Evolutionary conservation across 2,797 vertebrate species (phyloP), one percentile per base, ranked within the genome.

Genomic region (Argentina silus): DNA sequence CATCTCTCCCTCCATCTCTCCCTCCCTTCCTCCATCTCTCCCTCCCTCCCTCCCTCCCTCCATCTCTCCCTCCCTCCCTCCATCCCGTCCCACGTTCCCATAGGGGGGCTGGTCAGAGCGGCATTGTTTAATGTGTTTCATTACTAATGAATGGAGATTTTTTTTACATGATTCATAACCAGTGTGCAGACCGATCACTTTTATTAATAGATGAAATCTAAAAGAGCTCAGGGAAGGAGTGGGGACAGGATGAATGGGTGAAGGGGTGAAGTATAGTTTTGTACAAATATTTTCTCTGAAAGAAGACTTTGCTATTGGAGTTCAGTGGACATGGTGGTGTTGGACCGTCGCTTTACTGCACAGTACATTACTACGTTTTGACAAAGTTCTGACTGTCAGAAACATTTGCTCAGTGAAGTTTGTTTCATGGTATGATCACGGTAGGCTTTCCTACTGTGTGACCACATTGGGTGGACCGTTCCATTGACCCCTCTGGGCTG

Each of bases 81-180:
- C n/a, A n/a, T n/a, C n/a, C n/a, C n/a, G n/a, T n/a, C n/a, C n/a
- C n/a, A n/a, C n/a, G 10, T 10, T 21, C 55, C 15, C 7, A 63
- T 60, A 15, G 14, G 27, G 23, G 15, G 48, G 15, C 9, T 56
- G 15, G 51, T n/a, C 17, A 10, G 7, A 51, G 47, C 70, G 61
- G 48, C 60, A 62, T 50, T 79, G 51, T 75, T 57, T 76, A 69
- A 78, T 79, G 60, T 70, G 56, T 81, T 78, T 77, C 48, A 66
- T 70, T 69, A 82, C 53, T 78, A 36, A 77, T 75, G 47, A 23
- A 70, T 74, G 76, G 48, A 53, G 36, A 17, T 57, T 53, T 73
- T 12, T 67, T 67, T 69, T 55, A 75, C 64, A 65, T 57, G 51
- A 80, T 80, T 82, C 11, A 62, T 73, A 47, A 63, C 67, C 27